Evolutionary conservation across 2,113 vertebrate species (phyloP).

Genomic region (Passer domesticus): DNA sequence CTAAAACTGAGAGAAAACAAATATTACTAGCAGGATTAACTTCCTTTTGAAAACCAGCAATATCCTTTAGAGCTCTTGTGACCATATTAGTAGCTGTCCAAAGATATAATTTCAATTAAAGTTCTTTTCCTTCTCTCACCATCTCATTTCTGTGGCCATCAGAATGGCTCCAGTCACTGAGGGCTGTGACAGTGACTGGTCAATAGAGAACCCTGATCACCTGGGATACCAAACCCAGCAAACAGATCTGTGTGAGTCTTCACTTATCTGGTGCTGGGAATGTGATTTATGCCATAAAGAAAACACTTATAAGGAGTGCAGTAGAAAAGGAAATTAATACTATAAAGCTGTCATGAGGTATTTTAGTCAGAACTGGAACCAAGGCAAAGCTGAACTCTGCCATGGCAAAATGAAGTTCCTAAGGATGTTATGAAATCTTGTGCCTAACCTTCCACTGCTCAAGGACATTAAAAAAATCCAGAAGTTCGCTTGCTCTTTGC

Average conservation of each 20-base stretch:
- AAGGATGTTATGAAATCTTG: not conserved
- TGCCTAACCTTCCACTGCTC: not conserved
- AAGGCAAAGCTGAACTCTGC: constrained; percentile 23
- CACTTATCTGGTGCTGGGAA: not conserved
- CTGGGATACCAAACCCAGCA: not conserved
- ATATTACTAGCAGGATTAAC: constrained; percentile 62
- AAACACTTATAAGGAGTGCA: constrained; percentile 65
- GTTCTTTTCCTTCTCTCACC: constrained; percentile 39
- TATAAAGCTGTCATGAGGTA: constrained; percentile 73
- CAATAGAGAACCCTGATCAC: not conserved
- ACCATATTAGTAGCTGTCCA: not conserved
- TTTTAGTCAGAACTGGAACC: constrained; percentile 71
- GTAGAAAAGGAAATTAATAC: constrained; percentile 72
- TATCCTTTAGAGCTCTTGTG: constrained; percentile 44
- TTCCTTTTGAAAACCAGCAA: constrained; percentile 54
- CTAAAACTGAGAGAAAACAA: constrained; percentile 55
- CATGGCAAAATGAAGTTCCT: not conserved
- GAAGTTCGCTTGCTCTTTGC: not conserved
- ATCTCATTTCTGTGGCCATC: constrained; percentile 2
- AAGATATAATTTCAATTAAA: constrained; percentile 51
- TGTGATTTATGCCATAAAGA: constrained; percentile 73
- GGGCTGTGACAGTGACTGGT: not conserved
- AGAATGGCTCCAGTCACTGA: not conserved
- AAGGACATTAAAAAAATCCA: not conserved
- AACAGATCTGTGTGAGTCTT: not conserved